Percentiles rank a stretch among this genome's conserved stretches.
phyloP scores from a whole-genome alignment of 2,888 invertebrate genomes.

The Melieria picta region DNA sequence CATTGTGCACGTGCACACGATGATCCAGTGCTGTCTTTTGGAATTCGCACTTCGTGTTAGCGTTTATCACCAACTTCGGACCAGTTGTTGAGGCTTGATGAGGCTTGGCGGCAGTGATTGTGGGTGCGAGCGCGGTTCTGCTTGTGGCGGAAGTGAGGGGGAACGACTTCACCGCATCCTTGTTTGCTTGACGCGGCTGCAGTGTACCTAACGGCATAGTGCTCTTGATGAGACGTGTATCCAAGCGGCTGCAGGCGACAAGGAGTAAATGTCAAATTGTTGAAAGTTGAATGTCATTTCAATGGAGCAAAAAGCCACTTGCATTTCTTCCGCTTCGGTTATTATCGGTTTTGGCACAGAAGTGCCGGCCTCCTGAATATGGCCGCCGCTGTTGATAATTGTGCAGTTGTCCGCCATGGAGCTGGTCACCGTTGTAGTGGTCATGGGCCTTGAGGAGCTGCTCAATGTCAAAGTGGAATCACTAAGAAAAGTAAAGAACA shows the following conservation, averaged over 20 bases:
- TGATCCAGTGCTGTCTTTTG: constrained; percentile 65
- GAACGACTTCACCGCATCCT: constrained; percentile 43
- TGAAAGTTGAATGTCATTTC: constrained; percentile 4
- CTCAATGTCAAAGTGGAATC: constrained; percentile 43
- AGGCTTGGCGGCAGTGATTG: constrained; percentile 33
- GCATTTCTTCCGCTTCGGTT: constrained; percentile 53
- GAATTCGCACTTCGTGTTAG: constrained; percentile 56
- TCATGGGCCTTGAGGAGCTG: constrained; percentile 44
- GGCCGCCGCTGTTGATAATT: neutral
- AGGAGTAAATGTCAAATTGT: neutral
- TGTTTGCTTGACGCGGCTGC: constrained; percentile 42
- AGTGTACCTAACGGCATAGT: constrained; percentile 37
- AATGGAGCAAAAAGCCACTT: constrained; percentile 24
- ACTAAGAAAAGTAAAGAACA: constrained; percentile 28
- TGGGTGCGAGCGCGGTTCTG: constrained; percentile 13
- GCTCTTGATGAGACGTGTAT: constrained; percentile 55
- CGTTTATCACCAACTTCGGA: constrained; percentile 52
- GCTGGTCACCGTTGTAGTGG: constrained; percentile 32
- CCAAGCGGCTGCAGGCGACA: constrained; percentile 51
- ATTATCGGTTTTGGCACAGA: constrained; percentile 48
- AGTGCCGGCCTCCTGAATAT: constrained; percentile 5
- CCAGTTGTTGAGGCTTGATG: constrained; percentile 49
- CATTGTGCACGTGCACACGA: constrained; percentile 68
- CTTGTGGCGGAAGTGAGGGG: constrained; percentile 43
- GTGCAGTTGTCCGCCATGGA: constrained; percentile 32